phyloP scores from a whole-genome alignment of 2,113 vertebrate species.

The Callaeas wilsoni region DNA sequence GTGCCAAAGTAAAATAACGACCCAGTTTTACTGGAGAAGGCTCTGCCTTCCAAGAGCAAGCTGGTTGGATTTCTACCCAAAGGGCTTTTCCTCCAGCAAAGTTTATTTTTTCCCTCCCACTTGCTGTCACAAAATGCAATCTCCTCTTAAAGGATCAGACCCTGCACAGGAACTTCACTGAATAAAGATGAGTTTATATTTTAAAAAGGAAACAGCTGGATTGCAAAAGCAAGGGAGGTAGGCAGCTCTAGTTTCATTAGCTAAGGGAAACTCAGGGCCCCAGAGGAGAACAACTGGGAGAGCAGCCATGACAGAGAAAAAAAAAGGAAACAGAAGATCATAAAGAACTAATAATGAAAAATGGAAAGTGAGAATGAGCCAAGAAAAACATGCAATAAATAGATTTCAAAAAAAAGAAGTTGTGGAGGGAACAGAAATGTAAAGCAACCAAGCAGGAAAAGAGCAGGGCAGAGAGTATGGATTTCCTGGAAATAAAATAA shows the following conservation, averaged over 20 bases:
- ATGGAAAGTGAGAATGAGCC: constrained; percentile 76
- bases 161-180: constrained; percentile 63
- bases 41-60: constrained; percentile 63
- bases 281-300: constrained; percentile 76
- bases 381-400: constrained; percentile 83
- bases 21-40: constrained; percentile 70
- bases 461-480: constrained; percentile 2
- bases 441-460: constrained; percentile 34
- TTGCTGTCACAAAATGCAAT: constrained; percentile 72
- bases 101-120: constrained; percentile 54
- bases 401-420: constrained; percentile 47
- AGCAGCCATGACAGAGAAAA: constrained; percentile 70
- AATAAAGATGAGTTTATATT: constrained; percentile 76
- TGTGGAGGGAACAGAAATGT: constrained; percentile 23
- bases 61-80: constrained; percentile 78
- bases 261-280: constrained; percentile 70
- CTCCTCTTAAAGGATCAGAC: constrained; percentile 70
- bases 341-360: constrained; percentile 84
- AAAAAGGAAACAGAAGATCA: constrained; percentile 75
- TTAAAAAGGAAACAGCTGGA: constrained; percentile 90
- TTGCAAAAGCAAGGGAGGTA: constrained; percentile 72
- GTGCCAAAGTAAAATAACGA: constrained; percentile 76
- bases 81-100: constrained; percentile 63
- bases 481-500: constrained; percentile 42
- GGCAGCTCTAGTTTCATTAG: constrained; percentile 74